phyloP scores from a whole-genome alignment of 2,113 vertebrate species.

The Pteruthius melanotis region DNA sequence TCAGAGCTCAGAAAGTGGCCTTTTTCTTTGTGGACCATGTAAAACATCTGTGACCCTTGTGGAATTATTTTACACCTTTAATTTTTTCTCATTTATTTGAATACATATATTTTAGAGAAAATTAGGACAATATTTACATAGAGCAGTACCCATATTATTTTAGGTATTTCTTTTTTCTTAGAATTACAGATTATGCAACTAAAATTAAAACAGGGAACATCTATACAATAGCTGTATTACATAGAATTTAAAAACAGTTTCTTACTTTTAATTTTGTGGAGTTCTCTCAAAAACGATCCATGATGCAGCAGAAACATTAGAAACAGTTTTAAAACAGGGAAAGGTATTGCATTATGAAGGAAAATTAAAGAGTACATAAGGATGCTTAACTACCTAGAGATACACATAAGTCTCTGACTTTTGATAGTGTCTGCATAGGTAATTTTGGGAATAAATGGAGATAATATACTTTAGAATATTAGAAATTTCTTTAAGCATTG shows the following conservation, averaged over 20 bases:
- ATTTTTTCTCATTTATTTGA: neutral
- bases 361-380: neutral
- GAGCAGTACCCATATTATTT: neutral
- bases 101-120: neutral
- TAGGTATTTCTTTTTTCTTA: neutral
- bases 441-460: neutral
- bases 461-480: neutral
- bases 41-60: neutral
- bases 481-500: neutral
- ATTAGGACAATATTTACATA: neutral
- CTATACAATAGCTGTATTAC: neutral
- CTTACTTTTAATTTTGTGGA: neutral
- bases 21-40: neutral
- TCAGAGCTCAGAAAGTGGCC: neutral
- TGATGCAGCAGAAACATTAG: neutral
- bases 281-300: neutral
- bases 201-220: neutral
- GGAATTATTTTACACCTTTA: neutral
- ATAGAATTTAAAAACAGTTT: neutral
- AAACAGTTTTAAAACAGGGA: neutral
- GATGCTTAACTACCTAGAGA: neutral
- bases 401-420: neutral
- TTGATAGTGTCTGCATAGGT: neutral
- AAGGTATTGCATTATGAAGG: neutral
- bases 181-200: neutral